phyloP scores from a whole-genome alignment of 2,113 vertebrate species.

The Poeciliopsis turrubarensis region DNA sequence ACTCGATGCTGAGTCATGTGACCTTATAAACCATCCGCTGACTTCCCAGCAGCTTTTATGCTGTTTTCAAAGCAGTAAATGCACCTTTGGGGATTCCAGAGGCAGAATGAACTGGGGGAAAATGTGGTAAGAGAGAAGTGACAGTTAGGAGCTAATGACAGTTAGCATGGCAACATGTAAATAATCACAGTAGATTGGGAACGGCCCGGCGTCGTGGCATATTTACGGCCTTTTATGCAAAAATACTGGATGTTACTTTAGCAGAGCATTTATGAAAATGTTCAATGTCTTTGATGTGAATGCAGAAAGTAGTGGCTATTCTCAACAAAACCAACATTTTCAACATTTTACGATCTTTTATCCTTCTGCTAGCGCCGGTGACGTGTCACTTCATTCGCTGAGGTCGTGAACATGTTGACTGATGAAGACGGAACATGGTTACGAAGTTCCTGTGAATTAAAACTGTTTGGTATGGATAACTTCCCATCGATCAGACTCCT shows the following conservation, averaged over 20 bases:
- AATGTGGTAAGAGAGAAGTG: slow-evolving; percentile 39
- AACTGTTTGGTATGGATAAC: too few species aligned
- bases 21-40: slow-evolving; percentile 58
- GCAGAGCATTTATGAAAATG: neutral
- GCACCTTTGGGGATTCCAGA: slow-evolving; percentile 56
- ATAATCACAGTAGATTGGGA: slow-evolving; percentile 41
- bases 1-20: slow-evolving; percentile 41
- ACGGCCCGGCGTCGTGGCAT: neutral
- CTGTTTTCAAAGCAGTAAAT: slow-evolving; percentile 57
- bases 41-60: slow-evolving; percentile 35
- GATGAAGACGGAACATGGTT: too few species aligned
- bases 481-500: too few species aligned
- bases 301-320: too few species aligned
- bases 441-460: too few species aligned
- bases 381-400: too few species aligned
- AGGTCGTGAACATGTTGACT: too few species aligned
- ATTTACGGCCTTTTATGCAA: slow-evolving; percentile 7
- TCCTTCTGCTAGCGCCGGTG: too few species aligned
- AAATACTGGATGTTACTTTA: neutral
- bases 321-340: too few species aligned
- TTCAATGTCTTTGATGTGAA: neutral
- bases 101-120: slow-evolving; percentile 1
- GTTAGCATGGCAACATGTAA: slow-evolving; percentile 60
- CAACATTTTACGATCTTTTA: too few species aligned
- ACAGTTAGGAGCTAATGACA: slow-evolving; percentile 47